phyloP scores from a whole-genome alignment of 2,113 vertebrate genomes.

The Odobenus rosmarus region DNA sequence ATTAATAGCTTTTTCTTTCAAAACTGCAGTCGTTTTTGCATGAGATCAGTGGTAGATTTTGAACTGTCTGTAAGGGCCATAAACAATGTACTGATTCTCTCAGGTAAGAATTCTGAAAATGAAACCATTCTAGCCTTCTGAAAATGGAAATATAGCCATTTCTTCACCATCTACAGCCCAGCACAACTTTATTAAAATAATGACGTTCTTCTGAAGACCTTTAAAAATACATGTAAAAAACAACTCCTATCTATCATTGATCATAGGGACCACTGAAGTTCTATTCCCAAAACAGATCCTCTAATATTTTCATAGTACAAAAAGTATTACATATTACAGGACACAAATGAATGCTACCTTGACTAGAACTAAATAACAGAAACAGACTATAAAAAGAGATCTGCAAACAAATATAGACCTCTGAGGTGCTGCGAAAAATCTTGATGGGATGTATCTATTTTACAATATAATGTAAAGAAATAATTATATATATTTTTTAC shows the following conservation, averaged over 20 bases:
- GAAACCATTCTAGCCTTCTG: not conserved
- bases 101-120: not conserved
- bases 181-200: not conserved
- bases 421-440: not conserved
- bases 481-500: not conserved
- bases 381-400: not conserved
- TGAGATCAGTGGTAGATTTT: not conserved
- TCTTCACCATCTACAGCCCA: not conserved
- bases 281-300: not conserved
- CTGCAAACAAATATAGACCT: not conserved
- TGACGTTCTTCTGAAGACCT: not conserved
- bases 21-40: not conserved
- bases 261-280: not conserved
- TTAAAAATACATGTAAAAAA: not conserved
- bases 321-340: not conserved
- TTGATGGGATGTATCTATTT: not conserved
- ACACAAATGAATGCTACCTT: not conserved
- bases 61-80: not conserved
- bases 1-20: not conserved
- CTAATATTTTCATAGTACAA: not conserved
- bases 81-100: not conserved
- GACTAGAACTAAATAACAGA: not conserved
- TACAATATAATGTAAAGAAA: not conserved
- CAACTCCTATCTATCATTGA: not conserved
- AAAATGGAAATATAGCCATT: not conserved